Evolutionary conservation across 2,113 vertebrate genomes (phyloP).

Genomic region (Arenaria interpres): DNA sequence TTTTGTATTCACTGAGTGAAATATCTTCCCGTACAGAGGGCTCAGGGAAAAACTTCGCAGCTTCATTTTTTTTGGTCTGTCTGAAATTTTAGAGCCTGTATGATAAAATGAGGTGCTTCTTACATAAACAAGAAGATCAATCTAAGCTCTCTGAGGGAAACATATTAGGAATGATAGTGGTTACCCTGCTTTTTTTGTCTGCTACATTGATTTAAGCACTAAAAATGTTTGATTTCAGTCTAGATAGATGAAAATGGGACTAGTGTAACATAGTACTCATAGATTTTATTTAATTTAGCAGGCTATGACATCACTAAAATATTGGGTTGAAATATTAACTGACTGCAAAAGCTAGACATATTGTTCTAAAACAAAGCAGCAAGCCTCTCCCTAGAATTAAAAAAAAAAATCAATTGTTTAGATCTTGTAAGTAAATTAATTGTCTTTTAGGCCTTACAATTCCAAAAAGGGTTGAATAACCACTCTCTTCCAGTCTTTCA

Average conservation of each 20-base stretch:
- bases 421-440: neutral
- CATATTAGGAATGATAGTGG: neutral
- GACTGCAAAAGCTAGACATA: neutral
- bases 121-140: slow-evolving; percentile 20
- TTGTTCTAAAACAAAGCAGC: neutral
- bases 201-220: neutral
- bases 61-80: neutral
- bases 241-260: neutral
- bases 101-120: neutral
- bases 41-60: neutral
- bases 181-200: neutral
- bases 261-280: neutral
- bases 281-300: neutral
- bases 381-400: neutral
- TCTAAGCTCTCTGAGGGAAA: neutral
- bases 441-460: neutral
- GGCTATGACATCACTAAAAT: neutral
- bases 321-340: neutral
- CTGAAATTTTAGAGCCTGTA: slow-evolving; percentile 4
- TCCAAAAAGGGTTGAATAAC: neutral
- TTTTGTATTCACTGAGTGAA: neutral
- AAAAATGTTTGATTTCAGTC: neutral
- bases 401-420: neutral
- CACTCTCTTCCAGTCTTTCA: neutral
- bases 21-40: neutral